These are phyloP conservation scores for Sebastes glaucus DNA, from an alignment of 2,797 vertebrate genomes.

Conservation along the genomic window DNA sequence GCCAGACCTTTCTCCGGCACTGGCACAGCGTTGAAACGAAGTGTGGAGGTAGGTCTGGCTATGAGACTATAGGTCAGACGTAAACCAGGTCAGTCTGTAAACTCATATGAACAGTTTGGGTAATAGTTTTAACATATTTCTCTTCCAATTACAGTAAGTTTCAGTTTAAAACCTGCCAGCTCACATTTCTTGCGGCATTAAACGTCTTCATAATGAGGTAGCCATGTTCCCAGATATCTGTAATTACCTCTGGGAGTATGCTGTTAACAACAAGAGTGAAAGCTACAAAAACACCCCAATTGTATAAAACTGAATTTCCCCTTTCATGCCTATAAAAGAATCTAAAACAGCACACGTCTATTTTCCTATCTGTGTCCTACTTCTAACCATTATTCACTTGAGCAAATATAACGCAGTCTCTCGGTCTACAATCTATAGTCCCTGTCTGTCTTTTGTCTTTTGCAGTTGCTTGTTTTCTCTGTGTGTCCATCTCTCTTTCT, in stretches of 20 bases:
- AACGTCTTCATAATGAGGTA: neutral
- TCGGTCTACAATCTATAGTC: neutral
- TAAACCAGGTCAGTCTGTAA: neutral
- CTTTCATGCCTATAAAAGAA: neutral
- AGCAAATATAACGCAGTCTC: neutral
- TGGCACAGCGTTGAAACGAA: too few relatives aligned
- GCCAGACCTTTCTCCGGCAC: neutral
- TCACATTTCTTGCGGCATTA: neutral
- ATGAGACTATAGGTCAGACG: too few relatives aligned
- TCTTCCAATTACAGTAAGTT: neutral
- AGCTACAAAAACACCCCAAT: neutral
- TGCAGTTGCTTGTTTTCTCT: neutral
- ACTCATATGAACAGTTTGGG: neutral
- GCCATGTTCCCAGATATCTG: neutral
- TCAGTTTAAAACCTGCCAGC: neutral
- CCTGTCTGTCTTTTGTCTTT: neutral
- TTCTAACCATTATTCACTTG: neutral
- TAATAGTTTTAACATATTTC: neutral
- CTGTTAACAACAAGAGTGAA: neutral
- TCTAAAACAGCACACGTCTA: neutral
- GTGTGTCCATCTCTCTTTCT: conserved; percentile 5
- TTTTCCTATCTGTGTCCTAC: neutral
- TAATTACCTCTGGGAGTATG: neutral
- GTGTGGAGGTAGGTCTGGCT: too few relatives aligned
- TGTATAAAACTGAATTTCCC: neutral